These are phyloP conservation scores for Pocillopora damicornis DNA, from an alignment of 64 coral and sea anemone genomes.

Conservation along the genomic window DNA sequence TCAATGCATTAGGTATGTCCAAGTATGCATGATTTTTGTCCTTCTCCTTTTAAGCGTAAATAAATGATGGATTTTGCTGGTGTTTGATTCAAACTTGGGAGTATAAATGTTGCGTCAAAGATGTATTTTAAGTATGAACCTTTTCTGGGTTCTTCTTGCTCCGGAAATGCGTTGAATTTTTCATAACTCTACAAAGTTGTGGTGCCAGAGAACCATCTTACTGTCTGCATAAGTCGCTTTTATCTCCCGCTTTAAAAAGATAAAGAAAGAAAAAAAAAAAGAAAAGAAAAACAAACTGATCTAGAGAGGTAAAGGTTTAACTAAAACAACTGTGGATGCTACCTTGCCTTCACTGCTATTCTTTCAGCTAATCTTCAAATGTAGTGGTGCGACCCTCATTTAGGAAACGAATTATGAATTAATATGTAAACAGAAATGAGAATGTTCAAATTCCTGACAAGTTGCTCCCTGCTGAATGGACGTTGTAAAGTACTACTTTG, in stretches of 20 bases:
- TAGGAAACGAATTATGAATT: no score
- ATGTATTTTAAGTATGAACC: background rate
- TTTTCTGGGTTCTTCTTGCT: background rate
- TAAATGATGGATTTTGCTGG: background rate
- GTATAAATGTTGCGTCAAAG: background rate
- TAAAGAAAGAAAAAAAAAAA: no score
- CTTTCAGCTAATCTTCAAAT: no score
- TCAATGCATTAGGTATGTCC: no score
- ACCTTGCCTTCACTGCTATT: background rate
- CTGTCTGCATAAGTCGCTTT: background rate
- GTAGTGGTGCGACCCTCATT: no score
- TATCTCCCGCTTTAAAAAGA: background rate
- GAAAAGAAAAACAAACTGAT: background rate
- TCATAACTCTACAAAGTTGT: background rate
- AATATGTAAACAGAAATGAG: no score
- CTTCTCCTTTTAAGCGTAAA: background rate
- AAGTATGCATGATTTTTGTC: background rate
- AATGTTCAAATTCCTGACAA: no score
- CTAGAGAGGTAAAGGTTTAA: background rate
- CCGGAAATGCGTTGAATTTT: background rate
- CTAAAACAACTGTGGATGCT: background rate
- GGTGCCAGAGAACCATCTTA: background rate
- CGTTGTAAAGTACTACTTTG: no score
- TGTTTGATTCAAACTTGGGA: background rate
- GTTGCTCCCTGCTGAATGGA: no score